A percentile compares a stretch with the other conserved stretches of the same genome.
Evolutionary conservation across 1,140 invertebrate species (phyloP).

Genomic region (Macrocentrus cingulum): DNA sequence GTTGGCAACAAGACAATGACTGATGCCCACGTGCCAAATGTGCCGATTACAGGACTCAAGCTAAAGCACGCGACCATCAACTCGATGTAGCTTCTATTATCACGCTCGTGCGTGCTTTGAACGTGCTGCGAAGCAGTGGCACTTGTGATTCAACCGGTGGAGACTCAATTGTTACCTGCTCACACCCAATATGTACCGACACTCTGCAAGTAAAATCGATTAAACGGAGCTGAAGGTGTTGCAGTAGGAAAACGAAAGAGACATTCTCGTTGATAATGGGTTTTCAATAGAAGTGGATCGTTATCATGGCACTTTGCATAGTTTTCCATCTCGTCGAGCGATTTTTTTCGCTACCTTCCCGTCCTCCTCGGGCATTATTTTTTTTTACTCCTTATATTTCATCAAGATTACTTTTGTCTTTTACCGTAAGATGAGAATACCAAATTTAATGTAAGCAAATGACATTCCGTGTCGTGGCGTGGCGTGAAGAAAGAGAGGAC

Average conservation of each 20-base stretch:
- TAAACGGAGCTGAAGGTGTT: background rate
- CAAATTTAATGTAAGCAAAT: slow-evolving; percentile 6
- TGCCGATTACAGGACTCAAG: no score
- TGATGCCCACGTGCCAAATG: no score
- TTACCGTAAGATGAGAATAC: background rate
- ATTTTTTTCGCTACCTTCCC: background rate
- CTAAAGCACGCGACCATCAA: background rate
- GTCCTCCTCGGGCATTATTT: no score
- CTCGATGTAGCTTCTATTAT: background rate
- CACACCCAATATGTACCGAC: no score
- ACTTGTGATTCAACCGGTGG: no score
- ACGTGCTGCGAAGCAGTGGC: no score
- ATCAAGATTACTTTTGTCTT: slow-evolving; percentile 1
- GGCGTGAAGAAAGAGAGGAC: background rate
- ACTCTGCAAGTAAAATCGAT: no score
- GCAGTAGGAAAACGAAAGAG: background rate
- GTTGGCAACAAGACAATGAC: no score
- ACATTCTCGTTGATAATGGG: background rate
- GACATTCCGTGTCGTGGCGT: background rate
- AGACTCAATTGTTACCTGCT: no score
- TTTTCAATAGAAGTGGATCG: background rate
- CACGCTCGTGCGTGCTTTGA: no score
- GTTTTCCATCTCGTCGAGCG: background rate
- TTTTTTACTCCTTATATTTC: background rate
- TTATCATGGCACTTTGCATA: slow-evolving; percentile 4